phyloP scores from a whole-genome alignment of 2,113 vertebrate species.

The Parus major region DNA sequence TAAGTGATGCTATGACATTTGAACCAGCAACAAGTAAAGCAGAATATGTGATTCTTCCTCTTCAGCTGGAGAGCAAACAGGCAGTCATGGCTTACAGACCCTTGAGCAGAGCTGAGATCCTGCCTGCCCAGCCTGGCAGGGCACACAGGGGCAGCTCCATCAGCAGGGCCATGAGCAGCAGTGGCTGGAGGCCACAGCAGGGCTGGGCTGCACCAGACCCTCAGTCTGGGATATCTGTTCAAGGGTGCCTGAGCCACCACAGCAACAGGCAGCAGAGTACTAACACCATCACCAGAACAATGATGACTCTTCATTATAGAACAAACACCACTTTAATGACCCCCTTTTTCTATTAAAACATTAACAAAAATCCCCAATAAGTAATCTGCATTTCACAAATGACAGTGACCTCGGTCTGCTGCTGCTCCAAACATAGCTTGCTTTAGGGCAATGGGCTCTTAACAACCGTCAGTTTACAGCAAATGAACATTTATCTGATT shows the following conservation, averaged over 20 bases:
- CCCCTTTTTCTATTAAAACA: background rate
- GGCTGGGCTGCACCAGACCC: background rate
- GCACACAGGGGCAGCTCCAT: background rate
- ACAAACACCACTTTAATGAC: background rate
- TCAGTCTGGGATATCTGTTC: background rate
- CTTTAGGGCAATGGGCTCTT: conserved; percentile 49
- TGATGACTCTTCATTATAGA: background rate
- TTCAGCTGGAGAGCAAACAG: background rate
- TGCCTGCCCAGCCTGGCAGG: background rate
- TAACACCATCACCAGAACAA: background rate
- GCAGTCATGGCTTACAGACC: background rate
- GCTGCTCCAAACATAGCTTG: background rate
- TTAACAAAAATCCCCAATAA: conserved; percentile 22
- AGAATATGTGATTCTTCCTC: background rate
- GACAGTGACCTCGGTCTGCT: conserved; percentile 7
- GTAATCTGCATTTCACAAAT: conserved; percentile 41
- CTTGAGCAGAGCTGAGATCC: background rate
- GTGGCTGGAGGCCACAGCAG: background rate
- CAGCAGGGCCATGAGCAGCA: background rate
- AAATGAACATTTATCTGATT: conserved; percentile 47
- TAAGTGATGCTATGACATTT: background rate
- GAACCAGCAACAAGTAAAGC: background rate
- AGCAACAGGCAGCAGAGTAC: background rate
- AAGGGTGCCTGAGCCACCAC: background rate
- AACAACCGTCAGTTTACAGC: conserved; percentile 27